Evolutionary conservation across 2,113 vertebrate species (phyloP).

Genomic region (Leptobrachium ailaonicum): DNA sequence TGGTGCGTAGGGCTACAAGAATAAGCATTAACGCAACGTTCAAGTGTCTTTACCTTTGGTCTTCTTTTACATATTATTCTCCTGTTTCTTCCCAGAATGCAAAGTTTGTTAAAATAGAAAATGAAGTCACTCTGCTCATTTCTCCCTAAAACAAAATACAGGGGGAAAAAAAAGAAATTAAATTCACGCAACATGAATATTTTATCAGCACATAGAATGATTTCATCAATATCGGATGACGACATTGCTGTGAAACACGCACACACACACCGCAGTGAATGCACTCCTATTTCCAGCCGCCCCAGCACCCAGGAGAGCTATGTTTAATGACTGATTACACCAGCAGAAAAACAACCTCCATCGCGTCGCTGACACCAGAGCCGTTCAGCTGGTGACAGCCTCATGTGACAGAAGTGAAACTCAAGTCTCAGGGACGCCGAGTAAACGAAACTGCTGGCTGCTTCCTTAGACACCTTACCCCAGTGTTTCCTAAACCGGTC

Average conservation of each 20-base stretch:
- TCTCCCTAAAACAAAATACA: neutral
- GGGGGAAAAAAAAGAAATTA: neutral
- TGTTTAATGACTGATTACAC: neutral
- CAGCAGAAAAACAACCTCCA: neutral
- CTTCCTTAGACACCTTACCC: too few relatives aligned
- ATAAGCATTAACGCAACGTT: neutral
- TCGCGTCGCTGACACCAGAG: neutral
- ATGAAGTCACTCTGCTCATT: neutral
- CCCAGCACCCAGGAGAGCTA: neutral
- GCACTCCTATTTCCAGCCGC: neutral
- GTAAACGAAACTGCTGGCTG: neutral
- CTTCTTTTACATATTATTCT: neutral
- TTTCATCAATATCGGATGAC: too few relatives aligned
- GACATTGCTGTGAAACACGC: too few relatives aligned
- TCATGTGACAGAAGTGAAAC: constrained; percentile 39
- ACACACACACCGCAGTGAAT: too few relatives aligned
- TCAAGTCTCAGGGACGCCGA: neutral
- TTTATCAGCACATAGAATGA: too few relatives aligned
- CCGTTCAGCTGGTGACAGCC: neutral
- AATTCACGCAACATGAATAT: neutral
- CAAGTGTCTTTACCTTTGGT: neutral
- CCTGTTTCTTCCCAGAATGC: neutral
- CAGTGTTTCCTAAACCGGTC: too few relatives aligned
- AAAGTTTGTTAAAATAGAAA: neutral
- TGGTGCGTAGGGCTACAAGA: neutral